A percentile compares a stretch with the other conserved stretches of the same genome.
These are phyloP conservation scores for Deroptyus accipitrinus DNA, from an alignment of 2,113 vertebrate genomes.

Conservation along the genomic window DNA sequence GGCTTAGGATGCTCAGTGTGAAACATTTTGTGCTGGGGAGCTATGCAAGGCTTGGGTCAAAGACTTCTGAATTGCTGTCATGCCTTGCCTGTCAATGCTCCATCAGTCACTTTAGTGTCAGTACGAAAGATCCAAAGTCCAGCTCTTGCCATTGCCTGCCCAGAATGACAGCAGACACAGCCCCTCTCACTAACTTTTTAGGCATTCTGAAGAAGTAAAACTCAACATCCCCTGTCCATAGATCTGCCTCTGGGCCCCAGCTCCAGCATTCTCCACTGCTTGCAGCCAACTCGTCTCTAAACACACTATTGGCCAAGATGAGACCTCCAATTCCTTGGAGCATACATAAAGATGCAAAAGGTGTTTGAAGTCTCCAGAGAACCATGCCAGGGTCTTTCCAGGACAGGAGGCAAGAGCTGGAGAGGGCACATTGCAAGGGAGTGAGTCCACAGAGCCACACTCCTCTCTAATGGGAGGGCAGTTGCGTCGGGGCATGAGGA, in stretches of 20 bases:
- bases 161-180: neutral
- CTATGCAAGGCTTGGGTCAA: neutral
- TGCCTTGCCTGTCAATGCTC: neutral
- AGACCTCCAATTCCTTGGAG: neutral
- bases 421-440: neutral
- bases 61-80: neutral
- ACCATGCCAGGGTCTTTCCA: neutral
- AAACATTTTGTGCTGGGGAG: neutral
- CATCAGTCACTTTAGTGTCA: accelerated
- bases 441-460: neutral
- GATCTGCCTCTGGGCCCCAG: neutral
- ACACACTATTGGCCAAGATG: neutral
- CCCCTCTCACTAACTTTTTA: neutral
- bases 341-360: accelerated
- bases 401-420: neutral
- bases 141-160: neutral
- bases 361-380: neutral
- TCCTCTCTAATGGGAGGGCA: neutral
- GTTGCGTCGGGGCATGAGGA: neutral
- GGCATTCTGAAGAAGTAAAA: neutral
- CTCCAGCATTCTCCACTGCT: neutral
- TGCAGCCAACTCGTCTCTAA: neutral
- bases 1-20: neutral
- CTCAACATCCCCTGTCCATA: neutral
- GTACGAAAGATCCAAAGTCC: neutral